Base-by-base conservation (phyloP, 2,113 vertebrate species). In the Dicerorhinus sumatrensis region DNA sequence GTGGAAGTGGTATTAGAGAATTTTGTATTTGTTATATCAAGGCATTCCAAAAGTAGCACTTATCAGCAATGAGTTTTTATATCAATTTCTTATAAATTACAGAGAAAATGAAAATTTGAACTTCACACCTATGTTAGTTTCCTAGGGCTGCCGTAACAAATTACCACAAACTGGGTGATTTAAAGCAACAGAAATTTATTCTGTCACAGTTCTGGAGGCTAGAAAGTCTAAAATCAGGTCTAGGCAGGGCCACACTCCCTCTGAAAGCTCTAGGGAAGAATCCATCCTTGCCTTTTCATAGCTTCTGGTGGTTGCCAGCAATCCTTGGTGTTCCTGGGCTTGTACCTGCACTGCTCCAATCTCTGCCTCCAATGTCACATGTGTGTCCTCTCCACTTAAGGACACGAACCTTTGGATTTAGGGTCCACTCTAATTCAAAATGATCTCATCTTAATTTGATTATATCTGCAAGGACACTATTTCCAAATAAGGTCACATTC, bases 21-120 rank as follows among this genome's bases (percentile, higher is more conserved):
- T 3, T 27, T 29, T 89, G 36, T 33, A 25, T 73, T 60, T 93
- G 8, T 82, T 83, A 39, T 3, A 54, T 81, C 31, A 76, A 63
- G n/a, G n/a, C 5, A 80, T 18, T 91, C 36, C 51, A 75, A 67
- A 80, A 80, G 54, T 36, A 69, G 2, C 31, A 48, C 65, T 89
- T 29, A 62, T 33, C 33, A 39, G 31, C 39, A 17, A 36, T 54
- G 72, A 46, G 21, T 21, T 89, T 84, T 97, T 94, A 87, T 0
- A 39, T 46, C 56, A 48, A 0, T 83, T 86, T 82, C 31, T 95
- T 77, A 48, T 69, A 39, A 33, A 54, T 56, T 91, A 73, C n/a
- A 96, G 3, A 62, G 5, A 80, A 95, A 97, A 84, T 70, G 27
- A 77, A 88, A 94, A 83, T n/a, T 48, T 73, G 17, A n/a, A 54